Percentiles rank a stretch among this genome's conserved stretches.
These are phyloP conservation scores for Diarsia mendica DNA, from an alignment of 2,888 invertebrate species.

Conservation along the genomic window DNA sequence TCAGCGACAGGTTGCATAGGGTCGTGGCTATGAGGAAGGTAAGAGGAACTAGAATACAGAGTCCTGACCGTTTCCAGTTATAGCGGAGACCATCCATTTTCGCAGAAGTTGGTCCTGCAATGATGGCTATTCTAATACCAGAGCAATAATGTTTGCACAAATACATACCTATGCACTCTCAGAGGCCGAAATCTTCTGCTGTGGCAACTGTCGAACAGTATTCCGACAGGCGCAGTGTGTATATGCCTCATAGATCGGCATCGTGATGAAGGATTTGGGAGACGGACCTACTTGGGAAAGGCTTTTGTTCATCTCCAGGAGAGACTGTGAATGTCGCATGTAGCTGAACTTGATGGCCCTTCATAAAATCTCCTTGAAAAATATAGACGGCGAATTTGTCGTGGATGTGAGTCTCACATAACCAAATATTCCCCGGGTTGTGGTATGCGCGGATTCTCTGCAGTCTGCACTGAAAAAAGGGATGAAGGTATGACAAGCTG, in stretches of 20 bases:
- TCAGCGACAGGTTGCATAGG: slow-evolving; percentile 90
- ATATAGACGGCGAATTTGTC: too few relatives aligned
- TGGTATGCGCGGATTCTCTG: too few relatives aligned
- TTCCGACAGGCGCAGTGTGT: not conserved
- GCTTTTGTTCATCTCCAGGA: not conserved
- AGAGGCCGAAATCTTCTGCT: too few relatives aligned
- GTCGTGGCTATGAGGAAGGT: slow-evolving; percentile 88
- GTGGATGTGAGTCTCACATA: too few relatives aligned
- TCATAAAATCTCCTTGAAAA: not conserved
- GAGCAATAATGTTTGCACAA: too few relatives aligned
- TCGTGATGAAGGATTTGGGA: not conserved
- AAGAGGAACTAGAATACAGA: not conserved
- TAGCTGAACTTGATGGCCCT: not conserved
- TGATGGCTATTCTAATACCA: too few relatives aligned
- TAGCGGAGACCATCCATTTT: too few relatives aligned
- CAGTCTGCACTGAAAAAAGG: not conserved
- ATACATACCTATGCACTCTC: too few relatives aligned
- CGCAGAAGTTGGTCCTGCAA: too few relatives aligned
- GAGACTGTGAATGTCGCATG: not conserved
- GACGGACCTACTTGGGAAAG: not conserved
- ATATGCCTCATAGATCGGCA: not conserved
- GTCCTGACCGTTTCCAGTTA: too few relatives aligned
- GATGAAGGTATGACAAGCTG: not conserved
- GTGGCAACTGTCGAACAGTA: not conserved
- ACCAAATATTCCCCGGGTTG: too few relatives aligned